Percentiles rank a stretch among this genome's conserved stretches.
These are phyloP conservation scores for Phrixothrix hirtus DNA, from an alignment of 2,888 invertebrate species.

Conservation along the genomic window DNA sequence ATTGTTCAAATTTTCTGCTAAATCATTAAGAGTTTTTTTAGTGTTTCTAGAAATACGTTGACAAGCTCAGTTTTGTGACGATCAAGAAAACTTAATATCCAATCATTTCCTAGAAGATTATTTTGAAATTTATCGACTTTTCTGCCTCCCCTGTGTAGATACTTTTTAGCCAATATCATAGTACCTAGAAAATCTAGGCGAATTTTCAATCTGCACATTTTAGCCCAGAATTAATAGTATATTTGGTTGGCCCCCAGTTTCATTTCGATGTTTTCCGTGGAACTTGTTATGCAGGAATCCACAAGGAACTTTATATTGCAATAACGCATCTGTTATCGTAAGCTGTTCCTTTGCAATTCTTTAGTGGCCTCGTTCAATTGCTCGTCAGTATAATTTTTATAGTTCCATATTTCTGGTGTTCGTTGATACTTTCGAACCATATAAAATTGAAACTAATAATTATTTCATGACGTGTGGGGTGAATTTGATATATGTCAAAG, in stretches of 20 bases:
- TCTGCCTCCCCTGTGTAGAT: slow-evolving; percentile 34
- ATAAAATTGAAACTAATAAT: no score
- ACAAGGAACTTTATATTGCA: slow-evolving; percentile 16
- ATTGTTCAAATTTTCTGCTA: background rate
- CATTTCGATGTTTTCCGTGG: slow-evolving; percentile 12
- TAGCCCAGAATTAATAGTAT: slow-evolving; percentile 14
- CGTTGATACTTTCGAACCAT: no score
- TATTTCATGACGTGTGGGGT: no score
- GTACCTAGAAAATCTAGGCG: slow-evolving; percentile 34
- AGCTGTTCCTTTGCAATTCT: no score
- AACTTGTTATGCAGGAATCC: slow-evolving; percentile 13
- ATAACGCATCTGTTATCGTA: no score
- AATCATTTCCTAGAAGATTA: slow-evolving; percentile 35
- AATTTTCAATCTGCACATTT: slow-evolving; percentile 36
- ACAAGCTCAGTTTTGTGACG: slow-evolving; percentile 31
- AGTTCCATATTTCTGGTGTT: no score
- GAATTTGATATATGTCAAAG: no score
- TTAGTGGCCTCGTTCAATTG: no score
- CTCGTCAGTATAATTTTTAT: no score
- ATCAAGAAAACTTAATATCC: slow-evolving; percentile 30
- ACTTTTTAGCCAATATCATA: slow-evolving; percentile 34
- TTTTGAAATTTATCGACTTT: slow-evolving; percentile 31
- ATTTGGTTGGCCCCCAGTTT: slow-evolving; percentile 21
- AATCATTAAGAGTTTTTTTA: slow-evolving; percentile 6
- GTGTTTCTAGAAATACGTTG: slow-evolving; percentile 16